Base-by-base conservation (phyloP, 2,888 invertebrate species). In the Phymatocera aterrima region DNA sequence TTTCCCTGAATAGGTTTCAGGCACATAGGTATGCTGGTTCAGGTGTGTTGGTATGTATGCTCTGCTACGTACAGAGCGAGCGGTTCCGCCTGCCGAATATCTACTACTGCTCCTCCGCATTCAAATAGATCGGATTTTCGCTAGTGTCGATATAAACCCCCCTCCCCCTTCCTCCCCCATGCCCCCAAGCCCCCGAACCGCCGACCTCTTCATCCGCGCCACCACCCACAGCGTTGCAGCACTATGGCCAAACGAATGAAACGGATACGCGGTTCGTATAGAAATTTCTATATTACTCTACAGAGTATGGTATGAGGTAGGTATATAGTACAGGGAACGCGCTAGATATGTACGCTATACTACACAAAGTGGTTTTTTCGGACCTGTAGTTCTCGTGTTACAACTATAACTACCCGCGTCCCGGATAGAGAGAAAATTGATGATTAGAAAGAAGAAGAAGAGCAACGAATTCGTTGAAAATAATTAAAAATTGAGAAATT, bases 101-200 rank as follows among this genome's bases (percentile, higher is more conserved):
- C n/a, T n/a, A n/a, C n/a, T n/a, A n/a, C n/a, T n/a, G 72, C 72
- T 51, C 24, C 48, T 72, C 18, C 51, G 72, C 72, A 72, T 72
- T 72, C 72, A 72, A 72, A 72, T 72, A 72, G 72, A 72, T 72
- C 72, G 72, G 43, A 72, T 72, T 72, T 72, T 72, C 48, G 72
- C 48, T 34, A 72, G 48, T 72, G 31, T 72, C 72, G 72, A 72
- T 72, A n/a, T n/a, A n/a, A 72, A 72, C 48, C 72, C 43, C 10
- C 28, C 70, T 12, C 2, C n/a, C 24, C 43, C 18, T 18, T 10
- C 65, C 21, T 43, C 15, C 24, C 65, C 28, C 40, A 8, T 12
- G 3, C 24, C 40, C 18, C 21, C 28, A 10, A 12, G 12, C 12
- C 6, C 2, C 1, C 12, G 12, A 6, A 12, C 40, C 8, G 12